A percentile compares a stretch with the other conserved stretches of the same genome.
These are phyloP conservation scores for Cacoxenus indagator DNA, from an alignment of 2,888 invertebrate species.

Conservation along the genomic window DNA sequence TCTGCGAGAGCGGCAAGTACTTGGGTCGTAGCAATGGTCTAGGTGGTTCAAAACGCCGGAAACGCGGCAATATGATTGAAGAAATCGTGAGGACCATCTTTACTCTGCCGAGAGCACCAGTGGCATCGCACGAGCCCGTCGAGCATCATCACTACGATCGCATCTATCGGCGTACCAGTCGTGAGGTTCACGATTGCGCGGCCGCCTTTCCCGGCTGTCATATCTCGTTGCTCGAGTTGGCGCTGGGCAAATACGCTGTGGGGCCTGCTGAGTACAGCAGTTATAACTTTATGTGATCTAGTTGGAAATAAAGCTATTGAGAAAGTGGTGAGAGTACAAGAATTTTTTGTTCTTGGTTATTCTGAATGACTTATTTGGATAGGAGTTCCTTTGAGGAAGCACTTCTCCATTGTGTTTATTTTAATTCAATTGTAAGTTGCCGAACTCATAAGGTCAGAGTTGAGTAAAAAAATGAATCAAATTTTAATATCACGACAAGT, in stretches of 20 bases:
- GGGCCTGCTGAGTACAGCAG: constrained; percentile 48
- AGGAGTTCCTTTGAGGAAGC: too few species aligned
- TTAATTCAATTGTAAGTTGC: too few species aligned
- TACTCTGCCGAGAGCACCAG: constrained; percentile 55
- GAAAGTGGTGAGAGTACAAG: too few species aligned
- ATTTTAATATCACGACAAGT: too few species aligned
- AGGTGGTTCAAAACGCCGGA: background rate
- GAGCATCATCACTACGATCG: constrained; percentile 76
- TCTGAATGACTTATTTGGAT: too few species aligned
- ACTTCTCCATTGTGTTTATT: too few species aligned
- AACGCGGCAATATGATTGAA: constrained; percentile 76
- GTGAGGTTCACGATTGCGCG: constrained; percentile 73
- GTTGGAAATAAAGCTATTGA: too few species aligned
- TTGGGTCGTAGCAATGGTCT: constrained; percentile 56
- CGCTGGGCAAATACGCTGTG: constrained; percentile 73
- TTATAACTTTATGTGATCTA: constrained; percentile 51
- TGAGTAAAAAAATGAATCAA: too few species aligned
- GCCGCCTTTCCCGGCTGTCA: constrained; percentile 75
- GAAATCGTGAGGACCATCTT: constrained; percentile 81
- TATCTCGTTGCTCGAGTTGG: constrained; percentile 80
- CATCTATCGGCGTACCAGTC: constrained; percentile 74
- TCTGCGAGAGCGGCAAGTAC: constrained; percentile 81
- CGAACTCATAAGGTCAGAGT: too few species aligned
- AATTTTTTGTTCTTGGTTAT: too few species aligned
- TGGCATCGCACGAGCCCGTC: constrained; percentile 67